Base-by-base conservation (phyloP, 2,797 vertebrate genomes). In the Lindbergichthys nudifrons region DNA sequence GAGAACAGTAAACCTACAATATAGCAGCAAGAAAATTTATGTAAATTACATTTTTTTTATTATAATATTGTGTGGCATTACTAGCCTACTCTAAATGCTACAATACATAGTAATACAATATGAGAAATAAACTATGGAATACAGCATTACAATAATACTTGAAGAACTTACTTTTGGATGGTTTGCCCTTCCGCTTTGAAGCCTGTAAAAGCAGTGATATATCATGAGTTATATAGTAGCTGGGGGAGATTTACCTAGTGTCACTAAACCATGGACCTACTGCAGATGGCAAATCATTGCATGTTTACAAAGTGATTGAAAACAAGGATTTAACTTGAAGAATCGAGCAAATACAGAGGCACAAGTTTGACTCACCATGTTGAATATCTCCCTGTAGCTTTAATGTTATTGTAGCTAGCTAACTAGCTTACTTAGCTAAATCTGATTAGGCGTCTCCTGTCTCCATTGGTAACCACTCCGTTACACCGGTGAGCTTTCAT, bases 121-220 rank as follows among this genome's bases (percentile, higher is more conserved):
- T 14, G 1, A 15, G 70, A 45, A 47, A 18, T 30, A 21, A 23
- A 41, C 1, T 18, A 16, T 9, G 30, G 4, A 16, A 4, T 11
- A 7, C 3, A 66, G 30, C 1, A 46, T 65, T 57, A 1, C 70
- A 63, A 45, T 5, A n/a, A 73, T 32, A 59, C 16, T 21, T 3
- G 2, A 15, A 2, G 3, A 26, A 91, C 95, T 78, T 81, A 98
- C 97, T 91, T 92, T 90, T 91, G 15, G 91, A 74, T 53, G 85
- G 65, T 73, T 90, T 96, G 13, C 47, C 68, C 77, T 86, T 96
- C 72, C 63, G 36, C 80, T 93, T 96, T 43, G 76, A 26, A 69
- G 94, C 93, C 97, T 97, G 79, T 14, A 66, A 80, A 69, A 77
- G 32, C 11, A 56, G 51, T 26, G 60, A 84, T 68, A 70, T 70